These are phyloP conservation scores for Nipponia nippon DNA, from an alignment of 2,113 vertebrate species.

Conservation along the genomic window DNA sequence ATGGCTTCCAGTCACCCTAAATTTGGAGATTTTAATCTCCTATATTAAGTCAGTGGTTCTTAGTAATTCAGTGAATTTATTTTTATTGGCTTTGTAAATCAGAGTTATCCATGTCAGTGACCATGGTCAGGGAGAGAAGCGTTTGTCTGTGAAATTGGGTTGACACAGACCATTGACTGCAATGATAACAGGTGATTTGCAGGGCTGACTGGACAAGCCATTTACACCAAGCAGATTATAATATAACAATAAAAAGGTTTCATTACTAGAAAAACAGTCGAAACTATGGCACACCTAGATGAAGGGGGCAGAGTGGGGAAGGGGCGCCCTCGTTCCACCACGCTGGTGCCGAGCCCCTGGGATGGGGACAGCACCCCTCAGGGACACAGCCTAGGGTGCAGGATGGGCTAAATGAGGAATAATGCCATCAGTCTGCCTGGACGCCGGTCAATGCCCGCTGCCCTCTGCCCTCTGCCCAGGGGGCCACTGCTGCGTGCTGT, in stretches of 20 bases:
- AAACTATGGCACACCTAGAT: neutral
- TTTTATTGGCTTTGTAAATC: constrained; percentile 83
- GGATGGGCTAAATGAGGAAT: neutral
- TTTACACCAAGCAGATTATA: constrained; percentile 66
- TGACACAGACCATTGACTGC: constrained; percentile 78
- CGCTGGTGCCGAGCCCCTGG: neutral
- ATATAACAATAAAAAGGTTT: constrained; percentile 48
- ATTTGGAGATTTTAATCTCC: constrained; percentile 72
- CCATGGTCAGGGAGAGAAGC: constrained; percentile 66
- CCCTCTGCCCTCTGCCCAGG: neutral
- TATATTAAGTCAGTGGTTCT: constrained; percentile 68
- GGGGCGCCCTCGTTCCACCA: fast-evolving
- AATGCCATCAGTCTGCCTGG: neutral
- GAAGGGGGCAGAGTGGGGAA: neutral
- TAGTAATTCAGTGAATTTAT: constrained; percentile 71
- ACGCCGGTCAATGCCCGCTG: fast-evolving
- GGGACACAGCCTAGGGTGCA: fast-evolving
- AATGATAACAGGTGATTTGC: constrained; percentile 77
- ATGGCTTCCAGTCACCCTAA: constrained; percentile 52
- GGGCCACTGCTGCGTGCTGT: fast-evolving
- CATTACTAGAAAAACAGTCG: neutral
- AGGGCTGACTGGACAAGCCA: constrained; percentile 64
- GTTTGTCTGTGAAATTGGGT: constrained; percentile 85
- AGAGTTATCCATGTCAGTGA: constrained; percentile 71
- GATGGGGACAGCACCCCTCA: neutral